Evolutionary conservation across 2,888 invertebrate species (phyloP), one percentile per base, ranked within the genome.

Genomic region (Gortyna flavago): DNA sequence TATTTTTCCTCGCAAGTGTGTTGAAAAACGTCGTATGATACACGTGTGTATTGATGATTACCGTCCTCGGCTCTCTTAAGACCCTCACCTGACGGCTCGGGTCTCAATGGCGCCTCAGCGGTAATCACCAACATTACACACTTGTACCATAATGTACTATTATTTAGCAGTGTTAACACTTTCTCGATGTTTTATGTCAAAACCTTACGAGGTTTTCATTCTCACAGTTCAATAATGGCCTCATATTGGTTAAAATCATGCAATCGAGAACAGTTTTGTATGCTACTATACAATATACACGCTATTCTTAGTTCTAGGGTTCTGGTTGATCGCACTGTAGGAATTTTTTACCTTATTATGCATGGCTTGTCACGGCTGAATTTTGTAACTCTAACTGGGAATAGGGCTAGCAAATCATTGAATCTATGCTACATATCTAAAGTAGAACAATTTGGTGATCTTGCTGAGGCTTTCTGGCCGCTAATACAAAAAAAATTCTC

Each of bases 181-280:
- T 83, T 83, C 86, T 68, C 70, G 4, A 70, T 54, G 69, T 62
- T 76, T 82, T 81, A 59, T 81, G 29, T 71, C 21, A 64, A 25
- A 54, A 59, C 85, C 82, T 54, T 83, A 81, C 70, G 68, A 59
- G 29, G 38, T 41, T 85, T 71, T 68, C 48, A 59, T 65, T 84
- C 73, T 84, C 84, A 81, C 80, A 72, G 51, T 48, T 68, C 16
- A 85, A 81, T 82, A 75, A 85, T 82, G 57, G 69, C 25, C 29
- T 85, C 35, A 48, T 82, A 82, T 70, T 81, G 54, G 61, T 41
- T 69, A 75, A 64, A 70, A 41, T 75, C 82, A 82, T 68, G 85
- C 82, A 81, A 81, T 54, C 57, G 29, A 74, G 48, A 73, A 73
- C 67, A 65, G 7, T 80, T 35, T 69, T 51, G 21, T 65, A 38